Evolutionary conservation across 2,888 invertebrate species (phyloP).

Genomic region (Dysmachus trigonus): DNA sequence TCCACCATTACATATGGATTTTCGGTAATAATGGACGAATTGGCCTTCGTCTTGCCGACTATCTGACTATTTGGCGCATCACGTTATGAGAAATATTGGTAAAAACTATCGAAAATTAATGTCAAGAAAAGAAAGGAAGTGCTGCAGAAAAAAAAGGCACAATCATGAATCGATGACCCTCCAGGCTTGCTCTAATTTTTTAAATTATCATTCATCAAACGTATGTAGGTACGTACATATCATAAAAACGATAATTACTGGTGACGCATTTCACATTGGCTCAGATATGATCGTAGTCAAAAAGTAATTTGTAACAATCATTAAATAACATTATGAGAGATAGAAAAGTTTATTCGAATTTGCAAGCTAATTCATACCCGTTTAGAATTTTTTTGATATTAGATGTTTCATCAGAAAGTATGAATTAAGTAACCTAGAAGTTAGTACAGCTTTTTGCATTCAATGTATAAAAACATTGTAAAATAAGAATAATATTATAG

Average conservation of each 20-base stretch:
- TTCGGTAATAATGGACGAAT: not conserved
- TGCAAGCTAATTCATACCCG: too few species aligned
- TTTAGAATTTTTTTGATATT: too few species aligned
- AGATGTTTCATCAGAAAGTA: too few species aligned
- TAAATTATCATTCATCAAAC: not conserved
- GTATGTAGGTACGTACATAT: not conserved
- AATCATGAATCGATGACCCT: not conserved
- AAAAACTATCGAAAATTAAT: not conserved
- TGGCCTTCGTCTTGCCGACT: not conserved
- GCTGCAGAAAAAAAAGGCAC: not conserved
- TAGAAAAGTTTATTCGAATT: too few species aligned
- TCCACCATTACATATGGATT: not conserved
- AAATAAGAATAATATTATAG: too few species aligned
- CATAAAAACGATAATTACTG: not conserved
- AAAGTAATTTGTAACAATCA: not conserved
- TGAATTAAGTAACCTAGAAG: too few species aligned
- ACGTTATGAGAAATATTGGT: not conserved
- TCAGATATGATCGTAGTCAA: not conserved
- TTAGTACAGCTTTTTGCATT: too few species aligned
- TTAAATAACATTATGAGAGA: too few species aligned
- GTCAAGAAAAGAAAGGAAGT: not conserved
- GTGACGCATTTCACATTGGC: not conserved
- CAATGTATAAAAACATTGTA: too few species aligned
- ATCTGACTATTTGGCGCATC: not conserved
- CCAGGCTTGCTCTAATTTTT: not conserved